Conservation (phyloP, 2,797 vertebrate genomes). For the Danionella dracula region DNA sequence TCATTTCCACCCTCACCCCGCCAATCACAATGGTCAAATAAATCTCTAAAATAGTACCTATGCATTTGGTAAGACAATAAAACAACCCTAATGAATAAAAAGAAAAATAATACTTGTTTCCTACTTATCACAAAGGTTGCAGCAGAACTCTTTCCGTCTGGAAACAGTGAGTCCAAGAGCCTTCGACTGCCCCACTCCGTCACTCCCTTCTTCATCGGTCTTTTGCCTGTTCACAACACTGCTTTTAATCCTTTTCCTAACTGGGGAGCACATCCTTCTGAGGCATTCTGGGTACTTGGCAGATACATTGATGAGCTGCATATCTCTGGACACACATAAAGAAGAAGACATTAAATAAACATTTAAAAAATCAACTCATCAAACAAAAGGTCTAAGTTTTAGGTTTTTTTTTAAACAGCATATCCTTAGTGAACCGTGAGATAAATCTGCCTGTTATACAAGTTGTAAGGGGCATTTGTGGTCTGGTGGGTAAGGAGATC, state of each 20-base stretch:
- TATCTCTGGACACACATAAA: slow-evolving; percentile 10
- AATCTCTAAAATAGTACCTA: no score
- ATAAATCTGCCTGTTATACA: no score
- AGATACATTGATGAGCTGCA: slow-evolving; percentile 1
- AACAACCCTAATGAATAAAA: not conserved
- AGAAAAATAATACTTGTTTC: not conserved
- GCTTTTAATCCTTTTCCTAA: slow-evolving; percentile 28
- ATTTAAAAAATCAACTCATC: no score
- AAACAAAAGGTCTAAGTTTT: no score
- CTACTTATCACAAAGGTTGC: slow-evolving; percentile 62
- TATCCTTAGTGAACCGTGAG: no score
- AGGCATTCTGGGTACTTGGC: slow-evolving; percentile 26
- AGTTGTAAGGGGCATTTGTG: no score
- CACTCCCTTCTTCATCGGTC: slow-evolving; percentile 4
- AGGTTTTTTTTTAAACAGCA: no score
- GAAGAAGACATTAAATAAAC: not conserved
- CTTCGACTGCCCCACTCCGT: slow-evolving; percentile 10
- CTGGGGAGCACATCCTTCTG: slow-evolving; percentile 37
- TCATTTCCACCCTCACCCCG: no score
- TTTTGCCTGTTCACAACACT: slow-evolving; percentile 27
- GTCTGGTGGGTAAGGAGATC: no score
- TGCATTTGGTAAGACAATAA: no score
- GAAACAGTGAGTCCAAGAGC: slow-evolving; percentile 19
- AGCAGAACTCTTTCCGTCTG: slow-evolving; percentile 48
- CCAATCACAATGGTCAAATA: no score